Evolutionary conservation across 2,888 invertebrate genomes (phyloP).

Genomic region (Drosophila barbarae): DNA sequence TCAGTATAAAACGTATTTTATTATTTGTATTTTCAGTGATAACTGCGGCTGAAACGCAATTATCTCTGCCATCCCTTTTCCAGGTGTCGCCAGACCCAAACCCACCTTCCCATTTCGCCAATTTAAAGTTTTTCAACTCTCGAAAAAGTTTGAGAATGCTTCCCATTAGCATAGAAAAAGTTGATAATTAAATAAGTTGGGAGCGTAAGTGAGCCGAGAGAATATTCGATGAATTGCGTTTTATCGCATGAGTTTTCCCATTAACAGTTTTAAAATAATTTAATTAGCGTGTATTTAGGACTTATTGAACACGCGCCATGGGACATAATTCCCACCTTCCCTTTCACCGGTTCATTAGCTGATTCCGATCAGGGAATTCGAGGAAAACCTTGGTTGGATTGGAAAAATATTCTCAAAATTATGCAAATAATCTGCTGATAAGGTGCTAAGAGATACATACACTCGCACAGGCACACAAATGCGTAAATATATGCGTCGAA

Average conservation of each 20-base stretch:
- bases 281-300: conserved; percentile 18
- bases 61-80: conserved; percentile 2
- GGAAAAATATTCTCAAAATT: conserved; percentile 35
- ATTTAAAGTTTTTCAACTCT: conserved; percentile 18
- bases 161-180: conserved; percentile 34
- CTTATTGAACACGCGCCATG: conserved; percentile 36
- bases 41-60: background rate
- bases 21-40: conserved; percentile 13
- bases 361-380: conserved; percentile 15
- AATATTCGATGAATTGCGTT: conserved; percentile 17
- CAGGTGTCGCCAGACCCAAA: conserved; percentile 14
- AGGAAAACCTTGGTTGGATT: conserved; percentile 12
- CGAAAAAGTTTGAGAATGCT: conserved; percentile 14
- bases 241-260: conserved; percentile 20
- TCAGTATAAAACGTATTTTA: conserved; percentile 14
- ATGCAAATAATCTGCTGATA: conserved; percentile 60
- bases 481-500: conserved; percentile 4
- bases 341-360: conserved; percentile 4
- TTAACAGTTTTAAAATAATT: conserved; percentile 26
- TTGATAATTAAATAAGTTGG: conserved; percentile 44
- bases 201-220: conserved; percentile 8
- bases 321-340: background rate
- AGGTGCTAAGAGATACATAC: conserved; percentile 51
- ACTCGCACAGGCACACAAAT: conserved; percentile 9
- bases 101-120: conserved; percentile 2